These are phyloP conservation scores for Lycia hirtaria DNA, from an alignment of 2,888 invertebrate genomes.

Conservation along the genomic window DNA sequence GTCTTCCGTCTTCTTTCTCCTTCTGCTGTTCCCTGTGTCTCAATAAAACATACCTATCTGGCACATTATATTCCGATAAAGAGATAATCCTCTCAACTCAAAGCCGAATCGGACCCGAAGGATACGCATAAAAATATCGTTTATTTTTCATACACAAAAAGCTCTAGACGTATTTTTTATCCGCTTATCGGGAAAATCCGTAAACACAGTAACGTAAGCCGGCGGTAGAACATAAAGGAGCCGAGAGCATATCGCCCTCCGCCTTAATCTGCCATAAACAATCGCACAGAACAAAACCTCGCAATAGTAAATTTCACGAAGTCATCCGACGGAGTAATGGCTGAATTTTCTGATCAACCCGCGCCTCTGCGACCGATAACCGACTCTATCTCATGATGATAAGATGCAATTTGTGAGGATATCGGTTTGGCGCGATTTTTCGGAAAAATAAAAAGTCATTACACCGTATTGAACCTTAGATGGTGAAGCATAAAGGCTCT, in stretches of 20 bases:
- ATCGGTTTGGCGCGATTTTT: constrained; percentile 8
- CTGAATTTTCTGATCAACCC: constrained; percentile 61
- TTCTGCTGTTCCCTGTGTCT: neutral
- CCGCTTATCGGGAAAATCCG: constrained; percentile 61
- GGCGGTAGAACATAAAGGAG: constrained; percentile 56
- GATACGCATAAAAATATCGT: constrained; percentile 50
- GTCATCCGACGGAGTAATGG: constrained; percentile 70
- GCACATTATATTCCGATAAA: constrained; percentile 52
- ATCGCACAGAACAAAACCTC: constrained; percentile 66
- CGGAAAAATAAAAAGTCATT: constrained; percentile 33
- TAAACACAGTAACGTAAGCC: constrained; percentile 60
- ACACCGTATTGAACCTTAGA: constrained; percentile 37
- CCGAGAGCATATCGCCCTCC: constrained; percentile 60
- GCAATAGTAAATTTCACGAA: constrained; percentile 69
- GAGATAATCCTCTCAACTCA: constrained; percentile 50
- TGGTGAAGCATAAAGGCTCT: constrained; percentile 30
- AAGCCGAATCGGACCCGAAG: constrained; percentile 36
- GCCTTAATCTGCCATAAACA: constrained; percentile 74
- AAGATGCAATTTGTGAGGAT: constrained; percentile 26
- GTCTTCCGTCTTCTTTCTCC: too few relatives aligned
- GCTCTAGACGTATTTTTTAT: constrained; percentile 64
- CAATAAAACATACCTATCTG: neutral
- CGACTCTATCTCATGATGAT: constrained; percentile 22
- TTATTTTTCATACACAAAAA: constrained; percentile 60
- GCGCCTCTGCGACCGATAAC: constrained; percentile 17